phyloP scores from a whole-genome alignment of 1,140 invertebrate species.

The Mamestra configurata region DNA sequence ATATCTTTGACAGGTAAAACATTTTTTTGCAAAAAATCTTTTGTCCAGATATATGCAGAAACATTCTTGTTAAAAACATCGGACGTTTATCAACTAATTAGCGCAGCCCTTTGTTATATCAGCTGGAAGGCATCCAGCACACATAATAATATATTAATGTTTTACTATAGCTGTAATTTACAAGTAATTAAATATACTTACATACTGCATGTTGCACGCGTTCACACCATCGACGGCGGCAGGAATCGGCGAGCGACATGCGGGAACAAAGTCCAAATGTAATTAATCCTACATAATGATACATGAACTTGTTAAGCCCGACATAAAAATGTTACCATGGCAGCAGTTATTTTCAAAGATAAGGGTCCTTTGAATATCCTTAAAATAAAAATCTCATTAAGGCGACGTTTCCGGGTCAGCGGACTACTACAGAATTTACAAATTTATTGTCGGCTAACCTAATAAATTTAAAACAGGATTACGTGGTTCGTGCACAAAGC shows the following conservation, averaged over 20 bases:
- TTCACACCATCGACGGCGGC: constrained; percentile 57
- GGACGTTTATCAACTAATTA: constrained; percentile 36
- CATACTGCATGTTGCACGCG: constrained; percentile 69
- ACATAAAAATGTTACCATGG: constrained; percentile 35
- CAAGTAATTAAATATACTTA: constrained; percentile 69
- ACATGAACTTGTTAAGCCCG: constrained; percentile 24
- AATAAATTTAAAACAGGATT: constrained; percentile 86
- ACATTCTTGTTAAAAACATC: constrained; percentile 30
- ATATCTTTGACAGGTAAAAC: neutral
- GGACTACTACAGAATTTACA: constrained; percentile 78
- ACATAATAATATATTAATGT: constrained; percentile 4
- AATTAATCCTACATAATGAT: constrained; percentile 50
- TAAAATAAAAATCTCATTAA: constrained; percentile 77
- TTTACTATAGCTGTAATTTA: constrained; percentile 47
- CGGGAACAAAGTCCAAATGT: constrained; percentile 59
- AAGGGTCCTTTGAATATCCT: constrained; percentile 59
- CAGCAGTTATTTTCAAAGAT: constrained; percentile 42
- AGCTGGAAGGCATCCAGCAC: neutral
- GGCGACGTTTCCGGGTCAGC: constrained; percentile 78
- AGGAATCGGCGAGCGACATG: constrained; percentile 59
- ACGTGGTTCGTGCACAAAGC: constrained; percentile 78
- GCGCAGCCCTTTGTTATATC: constrained; percentile 15
- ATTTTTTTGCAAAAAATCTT: neutral
- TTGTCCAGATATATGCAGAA: neutral
- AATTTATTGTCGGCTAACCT: constrained; percentile 83